These are phyloP conservation scores for Pampusana beccarii DNA, from an alignment of 2,113 vertebrate genomes.

Conservation along the genomic window DNA sequence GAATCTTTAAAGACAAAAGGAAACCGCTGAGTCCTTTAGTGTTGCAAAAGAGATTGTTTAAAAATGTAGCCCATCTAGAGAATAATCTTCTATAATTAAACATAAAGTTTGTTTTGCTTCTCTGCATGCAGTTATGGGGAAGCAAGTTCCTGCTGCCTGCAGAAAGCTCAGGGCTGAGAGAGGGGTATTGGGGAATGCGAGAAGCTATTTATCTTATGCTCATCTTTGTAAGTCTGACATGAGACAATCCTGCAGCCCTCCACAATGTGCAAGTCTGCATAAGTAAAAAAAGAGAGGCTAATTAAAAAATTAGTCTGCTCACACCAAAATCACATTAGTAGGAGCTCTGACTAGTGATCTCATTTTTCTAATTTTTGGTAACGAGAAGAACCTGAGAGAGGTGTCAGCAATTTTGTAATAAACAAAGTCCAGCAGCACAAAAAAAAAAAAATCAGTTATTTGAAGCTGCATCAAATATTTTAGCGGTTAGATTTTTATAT, in stretches of 20 bases:
- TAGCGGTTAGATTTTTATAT: background rate
- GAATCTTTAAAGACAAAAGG: slow-evolving; percentile 69
- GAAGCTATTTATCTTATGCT: background rate
- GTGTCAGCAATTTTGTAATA: background rate
- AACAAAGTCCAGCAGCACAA: background rate
- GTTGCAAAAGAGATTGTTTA: slow-evolving; percentile 21
- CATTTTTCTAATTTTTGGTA: slow-evolving; percentile 1
- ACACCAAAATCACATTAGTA: background rate
- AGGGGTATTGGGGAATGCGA: background rate
- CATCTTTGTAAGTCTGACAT: background rate
- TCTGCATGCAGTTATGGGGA: background rate
- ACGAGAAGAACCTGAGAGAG: background rate
- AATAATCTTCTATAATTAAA: slow-evolving; percentile 49
- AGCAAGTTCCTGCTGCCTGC: background rate
- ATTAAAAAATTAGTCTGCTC: background rate
- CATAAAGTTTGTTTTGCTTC: slow-evolving; percentile 17
- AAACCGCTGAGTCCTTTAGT: slow-evolving; percentile 61
- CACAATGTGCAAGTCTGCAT: background rate
- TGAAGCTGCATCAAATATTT: background rate
- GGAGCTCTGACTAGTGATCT: background rate
- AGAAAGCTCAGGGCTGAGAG: background rate
- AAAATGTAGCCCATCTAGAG: slow-evolving; percentile 49
- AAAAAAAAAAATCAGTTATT: background rate
- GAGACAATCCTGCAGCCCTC: background rate
- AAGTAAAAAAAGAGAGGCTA: background rate